Base-by-base conservation (phyloP, 1,140 invertebrate species). In the Camponotus pennsylvanicus region DNA sequence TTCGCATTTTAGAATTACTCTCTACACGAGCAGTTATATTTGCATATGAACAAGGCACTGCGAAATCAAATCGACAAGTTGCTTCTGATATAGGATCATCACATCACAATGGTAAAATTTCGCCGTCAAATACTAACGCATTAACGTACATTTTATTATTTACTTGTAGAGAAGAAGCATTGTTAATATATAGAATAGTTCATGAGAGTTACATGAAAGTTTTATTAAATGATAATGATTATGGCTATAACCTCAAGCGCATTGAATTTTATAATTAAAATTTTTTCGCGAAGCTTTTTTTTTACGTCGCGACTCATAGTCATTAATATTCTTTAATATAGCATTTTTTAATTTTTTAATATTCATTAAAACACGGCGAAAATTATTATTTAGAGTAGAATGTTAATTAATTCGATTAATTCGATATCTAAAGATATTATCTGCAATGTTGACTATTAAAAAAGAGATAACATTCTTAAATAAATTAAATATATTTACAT, bases 61-160 rank as follows among this genome's bases (percentile, higher is more conserved):
- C 6, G 37, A 71, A 82, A 70, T 32, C 40, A 49, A 70, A 27
- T 71, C 67, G 18, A 82, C 59, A 82, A 73, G 55, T 82, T 57
- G 32, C 21, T 11, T 57, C 21, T 55, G 21, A 80, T 52, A 18
- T 59, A 57, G 27, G 18, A 27, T 27, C 27, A 27, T 27, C 27
- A 40, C 27, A 13, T 45, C 8, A 27, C 4, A 27, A 3, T 21
- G 45, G n/a, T 13, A 2, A 75, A 80, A 80, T 45, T 40, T 69
- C 32, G 11, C 11, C 11, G 27, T 27, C 27, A 27, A 27, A 27
- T 27, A 27, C 27, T 27, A 27, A 27, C 27, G 27, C 27, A 27
- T 27, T 27, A 27, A 0, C 27, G 1, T 27, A 27, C 27, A 27
- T 27, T 27, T 27, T 1, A 27, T 27, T 27, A 27, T 27, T 27